Conservation (phyloP, 2,113 vertebrate species). For the Bubo bubo region DNA sequence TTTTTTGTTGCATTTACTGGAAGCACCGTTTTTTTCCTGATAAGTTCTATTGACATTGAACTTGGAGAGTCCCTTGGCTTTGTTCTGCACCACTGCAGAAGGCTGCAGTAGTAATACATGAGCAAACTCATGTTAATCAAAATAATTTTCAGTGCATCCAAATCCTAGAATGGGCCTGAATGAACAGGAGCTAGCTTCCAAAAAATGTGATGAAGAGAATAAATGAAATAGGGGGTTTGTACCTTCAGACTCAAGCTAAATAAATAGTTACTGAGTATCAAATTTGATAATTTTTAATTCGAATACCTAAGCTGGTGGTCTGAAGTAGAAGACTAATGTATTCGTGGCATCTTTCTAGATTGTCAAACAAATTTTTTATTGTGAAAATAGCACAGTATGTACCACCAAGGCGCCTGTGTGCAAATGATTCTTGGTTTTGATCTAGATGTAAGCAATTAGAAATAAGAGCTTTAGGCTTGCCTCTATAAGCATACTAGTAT, state of each 20-base stretch:
- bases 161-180: background rate
- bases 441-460: background rate
- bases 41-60: background rate
- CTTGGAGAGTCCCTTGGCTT: background rate
- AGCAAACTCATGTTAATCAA: background rate
- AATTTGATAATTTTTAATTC: background rate
- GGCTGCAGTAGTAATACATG: background rate
- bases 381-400: background rate
- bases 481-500: background rate
- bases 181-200: background rate
- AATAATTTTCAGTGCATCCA: background rate
- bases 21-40: background rate
- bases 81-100: background rate
- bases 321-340: background rate
- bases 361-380: background rate
- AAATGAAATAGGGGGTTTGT: background rate
- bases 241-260: background rate
- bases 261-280: background rate
- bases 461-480: background rate
- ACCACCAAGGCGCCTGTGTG: background rate
- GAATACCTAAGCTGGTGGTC: background rate
- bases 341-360: background rate
- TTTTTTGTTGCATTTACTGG: background rate
- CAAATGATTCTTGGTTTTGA: background rate
- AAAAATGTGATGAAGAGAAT: background rate